A percentile compares a stretch with the other conserved stretches of the same genome.
These are phyloP conservation scores for Acronicta aceris DNA, from an alignment of 2,888 invertebrate species.

Conservation along the genomic window DNA sequence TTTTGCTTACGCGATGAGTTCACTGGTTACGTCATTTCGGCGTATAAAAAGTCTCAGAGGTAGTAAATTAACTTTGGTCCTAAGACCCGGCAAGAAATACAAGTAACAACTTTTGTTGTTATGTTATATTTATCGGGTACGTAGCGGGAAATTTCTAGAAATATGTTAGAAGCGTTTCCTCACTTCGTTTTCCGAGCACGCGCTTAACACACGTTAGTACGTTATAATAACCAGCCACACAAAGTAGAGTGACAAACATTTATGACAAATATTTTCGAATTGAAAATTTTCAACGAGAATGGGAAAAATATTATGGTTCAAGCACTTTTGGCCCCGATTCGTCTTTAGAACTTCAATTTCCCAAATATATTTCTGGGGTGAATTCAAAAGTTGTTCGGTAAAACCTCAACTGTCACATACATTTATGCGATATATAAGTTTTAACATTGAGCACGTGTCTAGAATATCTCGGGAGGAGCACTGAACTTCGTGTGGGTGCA, in stretches of 20 bases:
- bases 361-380: constrained; percentile 56
- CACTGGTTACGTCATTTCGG: constrained; percentile 40
- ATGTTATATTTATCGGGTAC: constrained; percentile 19
- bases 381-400: constrained; percentile 58
- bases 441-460: constrained; percentile 76
- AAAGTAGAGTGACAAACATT: constrained; percentile 41
- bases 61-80: constrained; percentile 16
- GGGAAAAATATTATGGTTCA: constrained; percentile 41
- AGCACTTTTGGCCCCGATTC: constrained; percentile 47
- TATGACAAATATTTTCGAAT: constrained; percentile 48
- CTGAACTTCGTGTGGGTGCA: constrained; percentile 79
- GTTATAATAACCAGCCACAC: constrained; percentile 34
- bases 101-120: constrained; percentile 1
- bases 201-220: constrained; percentile 14
- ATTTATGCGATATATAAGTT: constrained; percentile 70
- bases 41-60: constrained; percentile 20
- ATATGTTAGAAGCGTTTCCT: constrained; percentile 11
- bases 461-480: constrained; percentile 73
- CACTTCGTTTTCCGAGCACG: constrained; percentile 6
- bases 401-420: constrained; percentile 68
- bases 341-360: constrained; percentile 62
- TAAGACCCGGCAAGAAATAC: constrained; percentile 17
- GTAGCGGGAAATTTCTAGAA: too few relatives aligned
- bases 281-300: constrained; percentile 35
- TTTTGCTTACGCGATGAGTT: constrained; percentile 43